Percentiles rank a stretch among this genome's conserved stretches.
These are phyloP conservation scores for Eledone cirrhosa DNA, from an alignment of 2,888 invertebrate species.

Conservation along the genomic window DNA sequence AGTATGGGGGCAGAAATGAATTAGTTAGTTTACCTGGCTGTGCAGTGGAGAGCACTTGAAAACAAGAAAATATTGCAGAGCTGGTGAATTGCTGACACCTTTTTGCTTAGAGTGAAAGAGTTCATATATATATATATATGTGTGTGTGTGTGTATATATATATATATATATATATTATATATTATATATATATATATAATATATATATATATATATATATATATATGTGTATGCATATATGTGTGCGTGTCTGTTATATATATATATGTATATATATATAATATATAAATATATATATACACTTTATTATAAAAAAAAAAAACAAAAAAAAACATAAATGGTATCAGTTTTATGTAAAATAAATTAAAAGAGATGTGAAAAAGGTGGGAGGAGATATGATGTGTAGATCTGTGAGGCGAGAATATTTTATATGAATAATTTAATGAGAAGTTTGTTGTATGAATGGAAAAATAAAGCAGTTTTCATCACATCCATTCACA, in stretches of 20 bases:
- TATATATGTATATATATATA: conserved; percentile 25
- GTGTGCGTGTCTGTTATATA: neutral
- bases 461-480: too few species aligned
- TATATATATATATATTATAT: neutral
- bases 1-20: neutral
- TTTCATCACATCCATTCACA: too few species aligned
- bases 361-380: too few species aligned
- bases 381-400: too few species aligned
- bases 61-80: neutral
- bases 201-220: neutral
- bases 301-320: neutral
- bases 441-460: too few species aligned
- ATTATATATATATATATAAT: neutral
- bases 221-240: neutral
- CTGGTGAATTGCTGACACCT: neutral
- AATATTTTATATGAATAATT: too few species aligned
- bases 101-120: neutral
- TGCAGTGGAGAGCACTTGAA: too few species aligned
- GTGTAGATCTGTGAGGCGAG: neutral
- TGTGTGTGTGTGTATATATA: neutral
- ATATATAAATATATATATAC: conserved; percentile 21
- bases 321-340: too few species aligned
- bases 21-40: too few species aligned
- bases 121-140: conserved; percentile 1
- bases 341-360: too few species aligned